Conservation (phyloP, 2,113 vertebrate genomes). For the Salvelinus fontinalis region DNA sequence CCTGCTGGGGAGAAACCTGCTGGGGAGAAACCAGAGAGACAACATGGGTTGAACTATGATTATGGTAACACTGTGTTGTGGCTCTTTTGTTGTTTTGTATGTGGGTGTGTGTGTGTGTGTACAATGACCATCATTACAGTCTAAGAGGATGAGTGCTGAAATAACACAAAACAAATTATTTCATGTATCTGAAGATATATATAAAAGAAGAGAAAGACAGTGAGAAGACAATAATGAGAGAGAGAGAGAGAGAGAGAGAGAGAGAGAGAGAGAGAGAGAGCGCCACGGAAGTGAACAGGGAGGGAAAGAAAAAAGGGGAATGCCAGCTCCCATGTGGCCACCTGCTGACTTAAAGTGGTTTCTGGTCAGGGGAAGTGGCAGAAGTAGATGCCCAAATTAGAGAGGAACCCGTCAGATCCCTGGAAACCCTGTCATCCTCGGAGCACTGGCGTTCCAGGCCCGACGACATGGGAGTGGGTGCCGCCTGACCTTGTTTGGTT, state of each 20-base stretch:
- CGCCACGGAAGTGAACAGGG: slow-evolving; percentile 51
- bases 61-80: background rate
- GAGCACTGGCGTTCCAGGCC: slow-evolving; percentile 55
- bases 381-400: slow-evolving; percentile 71
- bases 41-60: background rate
- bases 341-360: slow-evolving; percentile 66
- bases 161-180: too few species aligned
- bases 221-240: slow-evolving; percentile 14
- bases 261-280: slow-evolving; percentile 36
- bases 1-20: background rate
- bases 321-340: slow-evolving; percentile 61
- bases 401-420: slow-evolving; percentile 60
- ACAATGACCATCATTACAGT: background rate
- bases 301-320: slow-evolving; percentile 56
- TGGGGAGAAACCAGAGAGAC: background rate
- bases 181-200: background rate
- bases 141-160: background rate
- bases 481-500: slow-evolving; percentile 55
- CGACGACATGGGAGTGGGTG: slow-evolving; percentile 54
- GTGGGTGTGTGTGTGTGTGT: slow-evolving; percentile 26
- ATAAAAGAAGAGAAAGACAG: background rate
- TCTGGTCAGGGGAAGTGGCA: slow-evolving; percentile 74
- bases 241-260: slow-evolving; percentile 26
- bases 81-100: background rate
- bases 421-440: slow-evolving; percentile 67